Base-by-base conservation (phyloP, 2,888 invertebrate genomes). In the Pseudococcus jackbeardsleyi region DNA sequence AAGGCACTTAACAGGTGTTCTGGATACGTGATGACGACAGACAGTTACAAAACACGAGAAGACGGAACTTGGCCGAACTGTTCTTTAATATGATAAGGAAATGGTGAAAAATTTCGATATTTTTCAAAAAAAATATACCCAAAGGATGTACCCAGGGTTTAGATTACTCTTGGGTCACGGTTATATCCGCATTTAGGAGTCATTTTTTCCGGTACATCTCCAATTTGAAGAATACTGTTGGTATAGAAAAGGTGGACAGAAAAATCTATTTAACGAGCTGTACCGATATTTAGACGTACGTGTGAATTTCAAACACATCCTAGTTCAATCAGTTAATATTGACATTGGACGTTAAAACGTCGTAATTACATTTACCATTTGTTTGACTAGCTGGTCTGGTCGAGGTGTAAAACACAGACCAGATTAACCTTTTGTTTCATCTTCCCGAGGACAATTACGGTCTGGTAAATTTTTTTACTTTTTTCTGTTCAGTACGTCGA, bases 291-390 rank as follows among this genome's bases (percentile, higher is more conserved):
- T 9, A 42, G 42, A 42, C 8, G 3, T 79, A 82, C 39, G 79
- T 46, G 79, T 82, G 79, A 82, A 82, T 82, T 82, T 82, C 42
- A 82, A 82, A 82, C 46, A 82, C 19, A 33, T 26, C 6, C 19
- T 22, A 64, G 79, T 82, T 82, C 79, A 19, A 42, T 19, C 9
- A 42, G 79, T 46, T n/a, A 46, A 82, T 82, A 82, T 82, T 82
- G 79, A 82, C 79, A 82, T 12, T 3, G 46, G 15, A 19, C 79
- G 79, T 82, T 72, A 82, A 46, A 82, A 46, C 79, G 79, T 82
- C 39, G 79, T 82, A 82, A 82, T 82, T 82, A 82, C 46, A 46
- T 82, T 82, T 46, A 82, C 46, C 46, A 82, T 82, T 82, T 82
- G 79, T 82, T 82, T 82, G 79, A 46, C 0, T 82, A 82, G 79